phyloP scores from a whole-genome alignment of 1,140 invertebrate species.

The Delia radicum region DNA sequence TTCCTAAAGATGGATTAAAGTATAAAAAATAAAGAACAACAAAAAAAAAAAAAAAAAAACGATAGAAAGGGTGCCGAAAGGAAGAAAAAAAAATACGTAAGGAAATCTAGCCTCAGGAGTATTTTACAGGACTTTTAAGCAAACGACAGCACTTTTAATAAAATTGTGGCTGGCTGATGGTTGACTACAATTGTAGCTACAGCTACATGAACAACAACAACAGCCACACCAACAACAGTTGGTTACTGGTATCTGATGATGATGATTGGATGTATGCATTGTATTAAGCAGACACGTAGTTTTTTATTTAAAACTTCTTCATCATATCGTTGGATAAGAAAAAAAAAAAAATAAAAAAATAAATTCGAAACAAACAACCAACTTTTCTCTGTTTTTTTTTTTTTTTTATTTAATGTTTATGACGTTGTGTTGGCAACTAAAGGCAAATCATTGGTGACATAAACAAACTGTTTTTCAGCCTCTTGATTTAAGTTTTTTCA shows the following conservation, averaged over 20 bases:
- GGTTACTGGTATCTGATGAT: background rate
- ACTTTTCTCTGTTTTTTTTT: background rate
- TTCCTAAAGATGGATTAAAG: background rate
- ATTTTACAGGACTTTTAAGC: conserved; percentile 12
- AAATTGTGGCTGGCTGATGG: conserved; percentile 24
- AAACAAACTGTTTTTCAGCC: conserved; percentile 21
- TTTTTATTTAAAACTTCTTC: background rate
- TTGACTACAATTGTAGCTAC: conserved; percentile 1
- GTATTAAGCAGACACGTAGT: conserved; percentile 1
- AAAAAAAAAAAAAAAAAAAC: too few relatives aligned
- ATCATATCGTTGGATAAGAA: background rate
- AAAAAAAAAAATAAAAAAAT: background rate
- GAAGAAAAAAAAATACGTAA: background rate
- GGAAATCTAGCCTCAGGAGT: conserved; percentile 4
- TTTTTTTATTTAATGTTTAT: background rate
- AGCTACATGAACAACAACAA: background rate
- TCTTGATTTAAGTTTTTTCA: background rate
- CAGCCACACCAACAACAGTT: background rate
- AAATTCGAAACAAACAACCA: too few relatives aligned
- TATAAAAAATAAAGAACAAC: too few relatives aligned
- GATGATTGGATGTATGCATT: background rate
- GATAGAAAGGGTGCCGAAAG: conserved; percentile 10
- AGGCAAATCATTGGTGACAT: conserved; percentile 28
- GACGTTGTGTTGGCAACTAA: conserved; percentile 8
- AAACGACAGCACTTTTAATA: conserved; percentile 27